Evolutionary conservation across 1,140 invertebrate genomes (phyloP), one percentile per base, ranked within the genome.

Genomic region (Popillia japonica): DNA sequence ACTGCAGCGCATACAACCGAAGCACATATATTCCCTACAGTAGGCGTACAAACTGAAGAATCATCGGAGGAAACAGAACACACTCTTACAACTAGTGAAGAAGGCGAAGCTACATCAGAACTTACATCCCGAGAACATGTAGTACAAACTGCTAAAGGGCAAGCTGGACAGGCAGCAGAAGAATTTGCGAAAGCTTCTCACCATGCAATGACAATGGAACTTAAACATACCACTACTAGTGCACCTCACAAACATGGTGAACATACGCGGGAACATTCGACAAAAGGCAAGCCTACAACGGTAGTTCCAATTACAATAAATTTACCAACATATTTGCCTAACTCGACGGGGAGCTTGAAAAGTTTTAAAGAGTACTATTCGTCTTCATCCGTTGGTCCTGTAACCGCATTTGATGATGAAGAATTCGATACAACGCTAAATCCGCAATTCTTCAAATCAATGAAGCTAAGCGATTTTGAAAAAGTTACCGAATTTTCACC

Each of bases 401-500:
- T 27, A 0, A 23, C 10, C 14, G 14, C 55, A 17, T 34, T 23
- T 17, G 78, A 78, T 42, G 78, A 78, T 68, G 78, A 78, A 75
- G 78, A 48, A 44, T 61, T 34, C 17, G 78, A 78, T 44, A 61
- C 20, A 6, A 75, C 55, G 6, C 11, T 78, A 22, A 75, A 78
- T 61, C 40, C 72, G 11, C 8, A 44, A 23, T 23, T n/a, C 20
- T 78, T 78, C 41, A 22, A 73, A 17, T 75, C 78, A 6, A 78
- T 78, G 78, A 40, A 78, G n/a, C 23, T 75, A 22, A 20, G 20
- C n/a, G 78, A 78, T 40, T 78, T 78, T 27, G 20, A 9, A 6
- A 59, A 20, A 3, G 74, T 78, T 64, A 78, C 78, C 6, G 78
- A 78, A 68, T 78, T 78, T 64, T 34, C 78, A 10, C 72, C 78